Conservation (phyloP, 2,888 invertebrate genomes). For the Nematopogon swammerdamellus region DNA sequence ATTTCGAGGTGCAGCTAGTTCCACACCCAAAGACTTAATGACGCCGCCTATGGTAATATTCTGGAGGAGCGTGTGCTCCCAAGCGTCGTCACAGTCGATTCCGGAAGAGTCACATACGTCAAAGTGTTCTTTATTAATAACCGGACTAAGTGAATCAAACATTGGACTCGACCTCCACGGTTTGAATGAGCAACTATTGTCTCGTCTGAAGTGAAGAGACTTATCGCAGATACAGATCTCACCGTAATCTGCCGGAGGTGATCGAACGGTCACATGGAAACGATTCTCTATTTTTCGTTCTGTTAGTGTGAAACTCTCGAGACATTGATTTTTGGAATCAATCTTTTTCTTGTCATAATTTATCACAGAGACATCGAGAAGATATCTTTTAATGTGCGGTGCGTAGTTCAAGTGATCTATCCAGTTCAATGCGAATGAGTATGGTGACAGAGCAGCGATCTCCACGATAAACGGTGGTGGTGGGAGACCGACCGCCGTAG, state of each 20-base stretch:
- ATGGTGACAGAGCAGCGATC: conserved; percentile 26
- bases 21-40: conserved; percentile 24
- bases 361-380: conserved; percentile 32
- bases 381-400: conserved; percentile 27
- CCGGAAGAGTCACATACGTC: conserved; percentile 6
- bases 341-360: conserved; percentile 23
- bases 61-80: conserved; percentile 16
- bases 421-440: conserved; percentile 30
- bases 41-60: conserved; percentile 25
- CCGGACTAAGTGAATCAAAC: background rate
- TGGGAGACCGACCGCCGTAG: conserved; percentile 33
- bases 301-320: background rate
- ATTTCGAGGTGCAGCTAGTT: conserved; percentile 21
- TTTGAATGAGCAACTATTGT: background rate
- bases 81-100: conserved; percentile 21
- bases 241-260: background rate
- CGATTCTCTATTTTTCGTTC: background rate
- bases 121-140: background rate
- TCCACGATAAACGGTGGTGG: conserved; percentile 39
- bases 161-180: background rate
- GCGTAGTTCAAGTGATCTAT: conserved; percentile 34
- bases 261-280: background rate
- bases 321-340: conserved; percentile 26
- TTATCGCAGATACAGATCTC: background rate
- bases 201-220: background rate